Evolutionary conservation across 2,113 vertebrate species (phyloP).

Genomic region (Ailurus styani): DNA sequence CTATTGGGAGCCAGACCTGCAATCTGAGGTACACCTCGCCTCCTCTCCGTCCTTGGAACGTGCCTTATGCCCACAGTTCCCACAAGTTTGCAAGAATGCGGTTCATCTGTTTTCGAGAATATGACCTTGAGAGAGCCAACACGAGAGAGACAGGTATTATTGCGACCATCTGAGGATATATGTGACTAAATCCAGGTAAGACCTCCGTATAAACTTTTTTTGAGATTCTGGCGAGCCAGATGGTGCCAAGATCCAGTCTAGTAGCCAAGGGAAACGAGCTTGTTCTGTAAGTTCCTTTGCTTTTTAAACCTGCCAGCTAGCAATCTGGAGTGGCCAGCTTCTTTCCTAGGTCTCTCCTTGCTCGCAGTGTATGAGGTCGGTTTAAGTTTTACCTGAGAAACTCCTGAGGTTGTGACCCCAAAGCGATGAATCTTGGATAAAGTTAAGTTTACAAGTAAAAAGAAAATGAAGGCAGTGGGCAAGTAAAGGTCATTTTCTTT

Average conservation of each 20-base stretch:
- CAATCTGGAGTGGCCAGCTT: background rate
- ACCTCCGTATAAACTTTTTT: background rate
- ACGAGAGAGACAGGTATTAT: no score
- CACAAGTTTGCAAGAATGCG: background rate
- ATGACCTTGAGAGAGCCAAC: no score
- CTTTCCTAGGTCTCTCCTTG: background rate
- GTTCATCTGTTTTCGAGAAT: background rate
- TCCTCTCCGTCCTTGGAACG: background rate
- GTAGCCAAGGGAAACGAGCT: background rate
- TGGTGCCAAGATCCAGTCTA: accelerated
- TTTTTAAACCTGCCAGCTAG: background rate
- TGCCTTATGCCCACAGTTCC: background rate
- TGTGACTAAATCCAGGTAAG: background rate
- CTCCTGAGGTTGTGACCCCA: background rate
- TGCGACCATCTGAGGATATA: background rate
- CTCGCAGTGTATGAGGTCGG: accelerated
- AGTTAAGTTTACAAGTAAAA: background rate
- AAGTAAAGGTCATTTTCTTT: background rate
- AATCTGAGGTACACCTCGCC: no score
- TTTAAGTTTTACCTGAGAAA: background rate
- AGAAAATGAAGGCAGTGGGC: background rate
- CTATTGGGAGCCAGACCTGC: background rate
- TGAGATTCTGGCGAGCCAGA: background rate
- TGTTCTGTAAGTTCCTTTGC: background rate
- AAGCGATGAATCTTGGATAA: background rate